These are phyloP conservation scores for Colostygia pectinataria DNA, from an alignment of 2,888 invertebrate genomes.

Conservation along the genomic window DNA sequence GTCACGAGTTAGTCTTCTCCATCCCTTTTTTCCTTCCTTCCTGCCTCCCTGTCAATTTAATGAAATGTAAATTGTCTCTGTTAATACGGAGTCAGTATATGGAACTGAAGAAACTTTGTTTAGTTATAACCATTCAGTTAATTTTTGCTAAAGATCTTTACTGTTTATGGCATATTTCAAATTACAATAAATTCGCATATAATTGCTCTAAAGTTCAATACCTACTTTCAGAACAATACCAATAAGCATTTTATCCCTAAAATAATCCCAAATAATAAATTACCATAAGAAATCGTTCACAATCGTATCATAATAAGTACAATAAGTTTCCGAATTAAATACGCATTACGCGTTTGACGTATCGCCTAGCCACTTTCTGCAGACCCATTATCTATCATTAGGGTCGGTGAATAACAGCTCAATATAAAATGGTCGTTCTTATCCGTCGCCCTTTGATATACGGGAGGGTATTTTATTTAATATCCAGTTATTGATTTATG, in stretches of 20 bases:
- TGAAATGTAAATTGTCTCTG: no score
- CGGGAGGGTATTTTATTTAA: constrained; percentile 73
- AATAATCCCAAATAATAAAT: constrained; percentile 45
- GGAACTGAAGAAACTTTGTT: no score
- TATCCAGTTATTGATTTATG: constrained; percentile 77
- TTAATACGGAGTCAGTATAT: no score
- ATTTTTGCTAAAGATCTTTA: no score
- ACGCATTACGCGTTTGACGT: constrained; percentile 64
- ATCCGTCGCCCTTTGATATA: constrained; percentile 66
- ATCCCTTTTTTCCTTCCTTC: no score
- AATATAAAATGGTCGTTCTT: constrained; percentile 54
- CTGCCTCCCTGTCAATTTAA: no score
- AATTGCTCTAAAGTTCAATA: background rate
- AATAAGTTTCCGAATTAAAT: constrained; percentile 70
- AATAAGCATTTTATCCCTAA: constrained; percentile 31
- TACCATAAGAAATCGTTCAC: constrained; percentile 53
- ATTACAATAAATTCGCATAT: no score
- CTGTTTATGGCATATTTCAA: no score
- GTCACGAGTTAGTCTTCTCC: no score
- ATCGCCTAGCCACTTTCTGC: constrained; percentile 43
- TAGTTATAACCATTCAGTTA: no score
- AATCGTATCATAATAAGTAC: constrained; percentile 63
- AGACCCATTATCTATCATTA: constrained; percentile 38
- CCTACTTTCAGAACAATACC: constrained; percentile 8
- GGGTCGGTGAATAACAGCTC: constrained; percentile 39